Conservation (phyloP, 2,797 vertebrate genomes). For the Peromyscus attwateri region DNA sequence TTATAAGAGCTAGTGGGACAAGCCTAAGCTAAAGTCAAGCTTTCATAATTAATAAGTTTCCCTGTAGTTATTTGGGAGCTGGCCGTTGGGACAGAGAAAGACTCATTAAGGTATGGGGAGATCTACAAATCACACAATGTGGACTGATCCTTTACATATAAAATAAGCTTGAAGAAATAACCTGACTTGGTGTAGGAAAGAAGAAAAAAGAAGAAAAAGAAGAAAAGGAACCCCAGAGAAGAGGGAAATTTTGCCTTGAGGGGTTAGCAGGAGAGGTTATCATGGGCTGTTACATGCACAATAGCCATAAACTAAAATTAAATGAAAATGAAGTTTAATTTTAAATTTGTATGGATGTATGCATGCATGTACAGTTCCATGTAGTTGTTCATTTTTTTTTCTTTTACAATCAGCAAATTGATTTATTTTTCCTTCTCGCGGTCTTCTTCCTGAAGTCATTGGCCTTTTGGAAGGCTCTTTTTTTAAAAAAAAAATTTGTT, state of each 20-base stretch:
- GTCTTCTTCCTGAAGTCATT: background rate
- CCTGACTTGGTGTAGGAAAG: background rate
- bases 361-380: background rate
- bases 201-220: conserved; percentile 1
- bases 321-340: background rate
- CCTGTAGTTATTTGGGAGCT: background rate
- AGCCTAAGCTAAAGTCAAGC: background rate
- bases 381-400: background rate
- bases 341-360: background rate
- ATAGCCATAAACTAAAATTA: background rate
- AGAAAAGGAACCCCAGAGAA: no score
- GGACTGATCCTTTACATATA: background rate
- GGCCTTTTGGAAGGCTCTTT: background rate
- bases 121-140: background rate
- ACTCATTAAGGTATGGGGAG: background rate
- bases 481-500: background rate
- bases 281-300: background rate
- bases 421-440: background rate
- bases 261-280: background rate
- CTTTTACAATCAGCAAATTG: conserved; percentile 12
- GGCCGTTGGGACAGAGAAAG: background rate
- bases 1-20: background rate
- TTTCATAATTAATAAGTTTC: background rate
- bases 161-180: background rate
- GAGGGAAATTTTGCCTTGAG: no score